Conservation (phyloP, 1,140 invertebrate species). For the Ganaspis sp. region DNA sequence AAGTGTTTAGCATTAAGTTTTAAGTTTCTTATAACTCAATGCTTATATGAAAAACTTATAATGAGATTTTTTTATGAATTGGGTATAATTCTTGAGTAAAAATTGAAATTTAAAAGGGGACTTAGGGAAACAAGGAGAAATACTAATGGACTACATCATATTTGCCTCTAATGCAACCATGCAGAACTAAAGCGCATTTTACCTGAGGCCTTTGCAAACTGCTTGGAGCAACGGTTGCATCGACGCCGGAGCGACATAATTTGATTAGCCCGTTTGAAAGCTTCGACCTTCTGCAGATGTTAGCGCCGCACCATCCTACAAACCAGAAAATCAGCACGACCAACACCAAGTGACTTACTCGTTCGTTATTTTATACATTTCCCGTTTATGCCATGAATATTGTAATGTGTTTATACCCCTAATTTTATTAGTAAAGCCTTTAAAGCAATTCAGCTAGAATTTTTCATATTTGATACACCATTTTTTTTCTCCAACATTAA, state of each 20-base stretch:
- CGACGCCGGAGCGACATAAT: conserved; percentile 53
- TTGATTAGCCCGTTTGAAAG: conserved; percentile 61
- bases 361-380: conserved; percentile 21
- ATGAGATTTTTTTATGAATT: too few species aligned
- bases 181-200: conserved; percentile 36
- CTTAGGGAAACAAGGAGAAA: not conserved
- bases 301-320: not conserved
- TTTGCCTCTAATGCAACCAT: conserved; percentile 10
- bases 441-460: too few species aligned
- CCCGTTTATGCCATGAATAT: not conserved
- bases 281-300: conserved; percentile 37
- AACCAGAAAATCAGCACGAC: not conserved
- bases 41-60: too few species aligned
- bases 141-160: not conserved
- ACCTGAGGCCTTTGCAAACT: conserved; percentile 50
- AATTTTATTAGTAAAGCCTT: too few species aligned
- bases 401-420: too few species aligned
- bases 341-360: conserved; percentile 19
- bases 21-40: too few species aligned
- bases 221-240: conserved; percentile 41
- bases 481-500: too few species aligned
- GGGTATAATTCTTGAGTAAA: not conserved
- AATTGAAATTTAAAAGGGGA: not conserved
- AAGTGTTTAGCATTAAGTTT: too few species aligned
- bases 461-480: too few species aligned